Conservation (phyloP, 2,888 invertebrate genomes). For the Drosophila robusta region DNA sequence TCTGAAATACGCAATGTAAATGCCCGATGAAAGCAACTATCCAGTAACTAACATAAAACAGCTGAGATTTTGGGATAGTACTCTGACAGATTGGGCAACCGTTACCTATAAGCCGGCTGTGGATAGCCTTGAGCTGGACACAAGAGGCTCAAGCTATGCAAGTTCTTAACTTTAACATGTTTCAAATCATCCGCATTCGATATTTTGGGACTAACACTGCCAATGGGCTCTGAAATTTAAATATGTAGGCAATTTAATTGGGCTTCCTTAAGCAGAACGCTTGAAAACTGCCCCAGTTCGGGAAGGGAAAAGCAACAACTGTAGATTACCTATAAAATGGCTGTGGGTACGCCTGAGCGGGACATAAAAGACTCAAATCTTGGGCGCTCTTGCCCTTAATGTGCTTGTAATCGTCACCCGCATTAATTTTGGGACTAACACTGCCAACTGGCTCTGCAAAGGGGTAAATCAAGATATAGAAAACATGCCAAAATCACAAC, state of each 20-base stretch:
- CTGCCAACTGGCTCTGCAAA: conserved; percentile 84
- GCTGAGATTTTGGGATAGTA: conserved; percentile 12
- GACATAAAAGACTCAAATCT: conserved; percentile 86
- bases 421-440: conserved; percentile 88
- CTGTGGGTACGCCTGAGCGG: conserved; percentile 89
- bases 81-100: not conserved
- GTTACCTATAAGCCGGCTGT: conserved; percentile 87
- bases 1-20: conserved; percentile 81
- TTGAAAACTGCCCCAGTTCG: conserved; percentile 56
- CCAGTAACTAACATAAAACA: not conserved
- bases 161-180: conserved; percentile 78
- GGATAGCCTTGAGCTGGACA: conserved; percentile 91
- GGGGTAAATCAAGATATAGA: not conserved
- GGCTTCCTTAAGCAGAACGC: not conserved
- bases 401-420: conserved; percentile 87
- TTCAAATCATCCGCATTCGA: conserved; percentile 85
- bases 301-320: not conserved
- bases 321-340: conserved; percentile 88
- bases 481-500: not conserved
- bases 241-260: not conserved
- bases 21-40: not conserved
- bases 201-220: conserved; percentile 88
- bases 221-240: conserved; percentile 86
- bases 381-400: conserved; percentile 85
- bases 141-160: conserved; percentile 87